A percentile compares a stretch with the other conserved stretches of the same genome.
Evolutionary conservation across 2,888 invertebrate genomes (phyloP).

Genomic region (Amitus sp.): DNA sequence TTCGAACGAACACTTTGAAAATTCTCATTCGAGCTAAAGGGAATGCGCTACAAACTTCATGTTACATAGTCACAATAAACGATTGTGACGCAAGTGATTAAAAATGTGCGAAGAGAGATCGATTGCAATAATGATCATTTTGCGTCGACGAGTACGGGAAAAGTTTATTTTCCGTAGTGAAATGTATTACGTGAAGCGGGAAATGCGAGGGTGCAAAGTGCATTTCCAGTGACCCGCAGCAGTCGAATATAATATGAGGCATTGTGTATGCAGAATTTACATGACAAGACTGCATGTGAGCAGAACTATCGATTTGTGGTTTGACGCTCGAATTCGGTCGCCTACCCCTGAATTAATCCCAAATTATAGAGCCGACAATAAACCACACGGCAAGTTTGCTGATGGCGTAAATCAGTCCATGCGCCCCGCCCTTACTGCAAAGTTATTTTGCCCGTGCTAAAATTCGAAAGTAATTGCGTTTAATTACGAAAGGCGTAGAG

Average conservation of each 20-base stretch:
- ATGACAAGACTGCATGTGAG: conserved; percentile 54
- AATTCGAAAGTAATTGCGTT: conserved; percentile 21
- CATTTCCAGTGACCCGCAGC: conserved; percentile 25
- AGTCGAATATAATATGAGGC: conserved; percentile 38
- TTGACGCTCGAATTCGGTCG: conserved; percentile 60
- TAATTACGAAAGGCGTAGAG: conserved; percentile 21
- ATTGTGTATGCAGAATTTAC: conserved; percentile 58
- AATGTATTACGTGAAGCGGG: background rate
- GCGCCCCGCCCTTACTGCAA: conserved; percentile 51
- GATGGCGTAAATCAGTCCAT: conserved; percentile 58
- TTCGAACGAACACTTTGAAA: background rate
- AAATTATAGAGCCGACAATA: conserved; percentile 64
- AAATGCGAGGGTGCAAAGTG: conserved; percentile 23
- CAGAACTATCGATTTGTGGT: conserved; percentile 64
- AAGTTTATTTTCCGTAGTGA: background rate
- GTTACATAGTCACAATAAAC: too few relatives aligned
- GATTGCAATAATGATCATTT: too few relatives aligned
- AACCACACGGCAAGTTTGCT: conserved; percentile 54
- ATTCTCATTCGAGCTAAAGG: too few relatives aligned
- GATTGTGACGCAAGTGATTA: too few relatives aligned
- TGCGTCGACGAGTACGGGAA: background rate
- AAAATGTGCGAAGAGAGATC: too few relatives aligned
- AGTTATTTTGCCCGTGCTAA: conserved; percentile 31
- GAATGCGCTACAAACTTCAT: too few relatives aligned
- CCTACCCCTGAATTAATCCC: conserved; percentile 62